Base-by-base conservation (phyloP, 2,113 vertebrate species). In the Caracal caracal region DNA sequence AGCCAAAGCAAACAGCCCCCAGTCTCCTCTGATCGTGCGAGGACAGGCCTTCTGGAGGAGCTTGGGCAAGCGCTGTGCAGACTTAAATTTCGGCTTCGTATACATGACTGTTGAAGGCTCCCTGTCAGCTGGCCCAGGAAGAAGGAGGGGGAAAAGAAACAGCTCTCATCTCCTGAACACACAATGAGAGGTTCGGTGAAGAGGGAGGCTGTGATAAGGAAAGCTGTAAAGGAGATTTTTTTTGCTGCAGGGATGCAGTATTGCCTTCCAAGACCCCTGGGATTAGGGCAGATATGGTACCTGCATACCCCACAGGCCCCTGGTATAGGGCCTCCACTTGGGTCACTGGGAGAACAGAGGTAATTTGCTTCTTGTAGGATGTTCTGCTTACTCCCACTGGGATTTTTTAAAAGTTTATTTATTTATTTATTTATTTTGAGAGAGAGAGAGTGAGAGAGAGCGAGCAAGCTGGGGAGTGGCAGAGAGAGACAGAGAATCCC, bases 1-100 rank as follows among this genome's bases (percentile, higher is more conserved):
- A 85, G 88, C 94, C 93, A 97, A 96, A 91, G 65, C 92, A 97
- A 98, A 97, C 83, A 87, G 63, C 56, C 56, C 81, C 94, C 84
- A 95, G 90, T 95, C 95, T 93, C 47, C 53, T 30, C 19, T 26
- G 56, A 96, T 89, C 97, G 3, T 95, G 98, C 84, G 84, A 92
- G 61, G 95, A 95, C 98, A 98, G 95, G 97, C 30, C 71, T 89
- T 85, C 43, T 75, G 33, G 88, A 90, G 70, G 51, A 90, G 96
- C 83, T 76, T 97, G 95, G 96, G 96, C 66, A 96, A 97, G 88
- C 28, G 4, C 66, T 73, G 68, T 4, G 33, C 0, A 43, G 82
- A 81, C 81, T 97, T 82, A 84, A 73, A 94, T 97, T 94, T 96
- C 73, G 0, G 92, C 70, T 76, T 95, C 13, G 9, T 92, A 70